Base-by-base conservation (phyloP, 2,888 invertebrate genomes). In the Toxonevra muliebris region DNA sequence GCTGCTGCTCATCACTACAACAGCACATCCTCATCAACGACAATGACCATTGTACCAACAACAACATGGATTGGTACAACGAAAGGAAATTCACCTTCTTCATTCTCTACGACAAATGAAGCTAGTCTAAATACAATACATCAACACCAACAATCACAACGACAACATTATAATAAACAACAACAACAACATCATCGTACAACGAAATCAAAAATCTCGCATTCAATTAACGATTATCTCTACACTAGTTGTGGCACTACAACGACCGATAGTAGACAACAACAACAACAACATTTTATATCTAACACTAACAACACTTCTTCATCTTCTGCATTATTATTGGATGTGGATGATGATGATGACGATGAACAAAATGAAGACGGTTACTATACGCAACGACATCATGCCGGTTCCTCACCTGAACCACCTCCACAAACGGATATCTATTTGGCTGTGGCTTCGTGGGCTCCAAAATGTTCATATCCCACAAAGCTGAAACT, bases 391-490 rank as follows among this genome's bases (percentile, higher is more conserved):
- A 80, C 82, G 62, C 75, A 74, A 57, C 30, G 30, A 30, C 30
- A 30, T 2, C 30, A 7, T 7, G 82, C 78, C n/a, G 76, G 81
- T 40, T 80, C 82, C 4, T 78, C 82, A 53, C 80, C 82, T n/a
- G 83, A 83, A 19, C 76, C 76, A 61, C 75, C 79, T 12, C 73
- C 76, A 17, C 74, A 79, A 83, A 91, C 92, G 64, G 89, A 91
- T 75, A 88, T 92, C 73, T 92, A 92, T 85, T 88, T 91, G 77
- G 90, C 91, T 69, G 89, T 91, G 82, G 87, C 88, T 76, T 90
- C 91, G 78, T 92, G 92, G 92, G 91, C 91, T 81, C 91, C 92
- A 82, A 92, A 92, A 87, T 93, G 85, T 79, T 85, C 82, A 73
- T 85, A 83, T 76, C 77, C 81, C 73, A 77, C 80, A 71, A 83